phyloP scores from a whole-genome alignment of 2,797 vertebrate species.

The Acrossocheilus fasciatus region DNA sequence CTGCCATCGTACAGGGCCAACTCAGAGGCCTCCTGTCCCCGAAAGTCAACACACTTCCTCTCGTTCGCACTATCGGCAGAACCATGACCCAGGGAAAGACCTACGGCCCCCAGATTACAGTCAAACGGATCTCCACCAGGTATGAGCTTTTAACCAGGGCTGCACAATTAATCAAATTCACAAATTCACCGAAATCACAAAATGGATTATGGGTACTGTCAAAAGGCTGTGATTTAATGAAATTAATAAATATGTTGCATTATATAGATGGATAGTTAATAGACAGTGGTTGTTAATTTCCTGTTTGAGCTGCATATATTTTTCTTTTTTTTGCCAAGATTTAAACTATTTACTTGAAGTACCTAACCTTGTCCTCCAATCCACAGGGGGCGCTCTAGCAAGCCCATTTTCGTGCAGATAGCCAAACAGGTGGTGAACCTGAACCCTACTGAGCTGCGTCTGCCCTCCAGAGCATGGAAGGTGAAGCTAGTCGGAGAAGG shows the following conservation, averaged over 20 bases:
- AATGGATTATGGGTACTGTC: background rate
- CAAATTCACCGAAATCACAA: background rate
- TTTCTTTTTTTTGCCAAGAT: background rate
- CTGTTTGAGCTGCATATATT: background rate
- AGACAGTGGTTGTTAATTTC: background rate
- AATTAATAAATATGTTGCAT: background rate
- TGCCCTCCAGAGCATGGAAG: slow-evolving; percentile 85
- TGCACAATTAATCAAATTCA: background rate
- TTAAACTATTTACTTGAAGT: background rate
- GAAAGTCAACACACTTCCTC: slow-evolving; percentile 84
- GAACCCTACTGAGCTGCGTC: slow-evolving; percentile 82
- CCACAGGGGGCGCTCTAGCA: slow-evolving; percentile 82
- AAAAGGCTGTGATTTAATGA: background rate
- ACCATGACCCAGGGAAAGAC: slow-evolving; percentile 88
- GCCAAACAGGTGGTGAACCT: slow-evolving; percentile 84
- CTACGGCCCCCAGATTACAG: slow-evolving; percentile 85
- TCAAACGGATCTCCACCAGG: slow-evolving; percentile 84
- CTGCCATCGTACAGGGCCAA: slow-evolving; percentile 81
- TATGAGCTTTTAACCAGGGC: slow-evolving; percentile 40
- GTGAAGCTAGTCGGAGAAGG: slow-evolving; percentile 86
- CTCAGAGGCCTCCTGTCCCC: slow-evolving; percentile 83
- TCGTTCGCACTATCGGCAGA: slow-evolving; percentile 82
- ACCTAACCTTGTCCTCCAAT: background rate
- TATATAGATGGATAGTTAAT: background rate
- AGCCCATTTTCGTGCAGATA: slow-evolving; percentile 86